Percentiles rank a stretch among this genome's conserved stretches.
Conservation (phyloP, 2,888 invertebrate species). For the Helobdella robusta region DNA sequence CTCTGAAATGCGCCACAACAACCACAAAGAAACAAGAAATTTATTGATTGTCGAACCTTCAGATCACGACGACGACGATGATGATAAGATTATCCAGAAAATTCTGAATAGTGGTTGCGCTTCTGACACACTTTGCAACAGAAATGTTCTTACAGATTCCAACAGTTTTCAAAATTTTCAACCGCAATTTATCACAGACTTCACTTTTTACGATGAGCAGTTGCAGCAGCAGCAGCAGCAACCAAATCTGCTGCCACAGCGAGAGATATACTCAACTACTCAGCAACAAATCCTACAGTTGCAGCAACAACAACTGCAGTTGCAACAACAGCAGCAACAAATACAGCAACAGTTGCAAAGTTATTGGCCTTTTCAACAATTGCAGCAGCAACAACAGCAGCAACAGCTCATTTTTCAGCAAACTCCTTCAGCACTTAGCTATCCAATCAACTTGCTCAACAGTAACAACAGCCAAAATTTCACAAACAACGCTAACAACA, state of each 20-base stretch:
- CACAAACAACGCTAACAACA: background rate
- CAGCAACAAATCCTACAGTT: background rate
- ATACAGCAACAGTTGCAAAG: background rate
- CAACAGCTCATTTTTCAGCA: constrained; percentile 1
- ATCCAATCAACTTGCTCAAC: background rate
- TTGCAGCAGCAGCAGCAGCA: background rate
- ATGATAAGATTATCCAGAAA: no score
- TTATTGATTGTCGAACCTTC: no score
- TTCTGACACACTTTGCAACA: no score
- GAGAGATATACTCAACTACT: constrained; percentile 4
- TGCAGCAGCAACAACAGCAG: background rate
- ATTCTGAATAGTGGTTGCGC: no score
- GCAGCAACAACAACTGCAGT: background rate
- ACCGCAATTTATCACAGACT: no score
- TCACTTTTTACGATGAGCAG: no score
- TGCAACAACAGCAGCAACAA: constrained; percentile 10
- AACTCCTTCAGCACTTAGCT: background rate
- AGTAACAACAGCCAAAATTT: background rate
- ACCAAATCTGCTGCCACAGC: constrained; percentile 9
- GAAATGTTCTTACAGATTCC: no score
- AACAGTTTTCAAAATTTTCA: no score
- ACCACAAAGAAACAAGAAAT: no score
- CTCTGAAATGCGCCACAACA: no score
- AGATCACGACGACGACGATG: no score
- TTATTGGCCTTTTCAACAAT: background rate